phyloP scores from a whole-genome alignment of 2,888 invertebrate genomes.

The Drosophila robusta region DNA sequence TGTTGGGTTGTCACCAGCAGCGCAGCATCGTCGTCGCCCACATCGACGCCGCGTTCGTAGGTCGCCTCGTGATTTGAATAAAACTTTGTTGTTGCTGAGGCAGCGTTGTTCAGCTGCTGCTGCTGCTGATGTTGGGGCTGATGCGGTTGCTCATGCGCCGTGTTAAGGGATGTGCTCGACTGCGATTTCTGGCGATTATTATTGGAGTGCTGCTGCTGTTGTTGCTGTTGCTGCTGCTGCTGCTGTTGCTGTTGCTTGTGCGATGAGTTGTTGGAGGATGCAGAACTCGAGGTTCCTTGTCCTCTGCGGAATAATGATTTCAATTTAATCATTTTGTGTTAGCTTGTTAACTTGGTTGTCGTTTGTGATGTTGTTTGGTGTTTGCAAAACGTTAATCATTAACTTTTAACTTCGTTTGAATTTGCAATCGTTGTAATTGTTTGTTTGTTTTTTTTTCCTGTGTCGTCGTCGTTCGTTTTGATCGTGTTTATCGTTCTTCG shows the following conservation, averaged over 20 bases:
- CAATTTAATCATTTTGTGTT: conserved; percentile 92
- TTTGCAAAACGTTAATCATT: conserved; percentile 73
- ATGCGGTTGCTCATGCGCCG: conserved; percentile 72
- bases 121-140: conserved; percentile 53
- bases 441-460: conserved; percentile 21
- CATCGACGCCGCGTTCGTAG: conserved; percentile 81
- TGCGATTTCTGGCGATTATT: conserved; percentile 82
- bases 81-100: conserved; percentile 66
- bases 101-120: conserved; percentile 39
- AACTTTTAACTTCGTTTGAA: conserved; percentile 37
- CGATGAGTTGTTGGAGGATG: conserved; percentile 76
- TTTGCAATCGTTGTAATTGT: conserved; percentile 5
- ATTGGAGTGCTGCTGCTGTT: conserved; percentile 68
- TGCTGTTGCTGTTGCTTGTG: conserved; percentile 65
- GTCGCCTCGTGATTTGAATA: conserved; percentile 75
- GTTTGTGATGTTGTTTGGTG: conserved; percentile 9
- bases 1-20: conserved; percentile 63
- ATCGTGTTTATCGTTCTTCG: conserved; percentile 51
- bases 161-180: conserved; percentile 81
- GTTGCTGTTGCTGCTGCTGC: conserved; percentile 65
- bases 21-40: conserved; percentile 77
- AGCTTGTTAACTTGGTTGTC: conserved; percentile 10
- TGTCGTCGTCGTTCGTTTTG: conserved; percentile 36
- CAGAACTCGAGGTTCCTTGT: conserved; percentile 86
- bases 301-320: conserved; percentile 96